Evolutionary conservation across 1,140 invertebrate species (phyloP), one percentile per base, ranked within the genome.

Genomic region (Yoshiicerus persimilis): DNA sequence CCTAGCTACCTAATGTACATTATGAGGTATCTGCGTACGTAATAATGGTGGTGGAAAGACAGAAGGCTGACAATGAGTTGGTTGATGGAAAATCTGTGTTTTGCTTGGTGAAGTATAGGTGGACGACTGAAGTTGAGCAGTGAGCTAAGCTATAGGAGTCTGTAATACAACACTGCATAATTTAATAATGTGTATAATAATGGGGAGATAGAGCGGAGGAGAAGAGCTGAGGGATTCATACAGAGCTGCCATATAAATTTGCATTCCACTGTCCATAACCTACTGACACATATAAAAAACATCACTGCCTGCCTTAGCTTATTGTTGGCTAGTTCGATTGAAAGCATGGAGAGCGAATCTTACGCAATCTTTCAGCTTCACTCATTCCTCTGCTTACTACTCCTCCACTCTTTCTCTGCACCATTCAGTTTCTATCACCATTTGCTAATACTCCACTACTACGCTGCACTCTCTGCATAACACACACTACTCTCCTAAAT

Each of bases 241-340:
- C 9, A 80, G 30, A 36, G 75, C 32, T 80, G 75, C 30, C 20
- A 36, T 36, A 36, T 38, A 23, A 80, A 80, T 80, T 75, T 87
- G 70, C 86, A 87, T 87, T 75, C 38, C 66, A 27, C 36, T 87
- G 86, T 87, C 86, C 86, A 87, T 87, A 87, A 87, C 86, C 86
- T 87, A 87, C 86, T 87, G 86, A 87, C 86, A 87, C 86, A 87
- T 87, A 87, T 87, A 62, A 36, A 70, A 87, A 70, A 75, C 41
- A 75, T 66, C 47, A 20, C 86, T 75, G 70, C 75, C 32, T 80
- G 25, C 16, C 10, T 30, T 23, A 77, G 70, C 27, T 23, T 36
- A 80, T 80, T 80, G 75, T 34, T 34, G 34, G 75, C 34, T 23
- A 70, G 66, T 70, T 70, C 34, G 75, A 36, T 34, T 38, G 75